Percentiles rank a stretch among this genome's conserved stretches.
These are phyloP conservation scores for Hybos culiciformis DNA, from an alignment of 2,888 invertebrate species.

Conservation along the genomic window DNA sequence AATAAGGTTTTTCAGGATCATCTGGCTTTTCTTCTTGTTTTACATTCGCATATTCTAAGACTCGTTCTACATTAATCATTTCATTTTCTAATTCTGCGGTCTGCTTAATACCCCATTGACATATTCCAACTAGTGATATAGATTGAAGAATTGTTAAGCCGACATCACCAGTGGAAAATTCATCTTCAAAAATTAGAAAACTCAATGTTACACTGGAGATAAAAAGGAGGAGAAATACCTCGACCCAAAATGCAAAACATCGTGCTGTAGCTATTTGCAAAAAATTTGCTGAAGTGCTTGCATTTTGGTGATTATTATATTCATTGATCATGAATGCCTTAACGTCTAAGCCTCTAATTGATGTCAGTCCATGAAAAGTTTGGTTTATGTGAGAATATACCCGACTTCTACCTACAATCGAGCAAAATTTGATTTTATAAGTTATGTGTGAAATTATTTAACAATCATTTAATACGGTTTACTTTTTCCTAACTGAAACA, in stretches of 20 bases:
- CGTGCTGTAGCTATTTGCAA: slow-evolving; percentile 76
- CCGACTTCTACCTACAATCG: slow-evolving; percentile 62
- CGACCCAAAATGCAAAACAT: slow-evolving; percentile 87
- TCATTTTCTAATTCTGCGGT: slow-evolving; percentile 63
- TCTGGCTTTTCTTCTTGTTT: slow-evolving; percentile 42
- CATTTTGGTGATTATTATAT: slow-evolving; percentile 48
- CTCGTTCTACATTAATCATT: slow-evolving; percentile 63
- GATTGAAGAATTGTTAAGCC: slow-evolving; percentile 53
- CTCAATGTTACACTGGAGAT: slow-evolving; percentile 74
- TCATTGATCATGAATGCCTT: slow-evolving; percentile 48
- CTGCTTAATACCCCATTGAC: slow-evolving; percentile 65
- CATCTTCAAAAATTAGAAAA: slow-evolving; percentile 41
- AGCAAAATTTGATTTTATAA: too few relatives aligned
- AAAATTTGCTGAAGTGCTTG: slow-evolving; percentile 61
- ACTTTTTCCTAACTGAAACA: too few relatives aligned
- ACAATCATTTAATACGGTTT: too few relatives aligned
- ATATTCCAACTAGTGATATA: slow-evolving; percentile 49
- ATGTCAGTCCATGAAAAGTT: slow-evolving; percentile 59
- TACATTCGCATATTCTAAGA: slow-evolving; percentile 58
- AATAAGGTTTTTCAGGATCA: slow-evolving; percentile 16
- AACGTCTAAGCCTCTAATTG: slow-evolving; percentile 57
- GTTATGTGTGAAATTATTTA: too few relatives aligned
- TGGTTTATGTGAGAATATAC: slow-evolving; percentile 63
- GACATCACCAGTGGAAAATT: slow-evolving; percentile 38
- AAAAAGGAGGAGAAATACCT: slow-evolving; percentile 74